Conservation (phyloP, 2,797 vertebrate genomes). For the Chiroxiphia lanceolata region DNA sequence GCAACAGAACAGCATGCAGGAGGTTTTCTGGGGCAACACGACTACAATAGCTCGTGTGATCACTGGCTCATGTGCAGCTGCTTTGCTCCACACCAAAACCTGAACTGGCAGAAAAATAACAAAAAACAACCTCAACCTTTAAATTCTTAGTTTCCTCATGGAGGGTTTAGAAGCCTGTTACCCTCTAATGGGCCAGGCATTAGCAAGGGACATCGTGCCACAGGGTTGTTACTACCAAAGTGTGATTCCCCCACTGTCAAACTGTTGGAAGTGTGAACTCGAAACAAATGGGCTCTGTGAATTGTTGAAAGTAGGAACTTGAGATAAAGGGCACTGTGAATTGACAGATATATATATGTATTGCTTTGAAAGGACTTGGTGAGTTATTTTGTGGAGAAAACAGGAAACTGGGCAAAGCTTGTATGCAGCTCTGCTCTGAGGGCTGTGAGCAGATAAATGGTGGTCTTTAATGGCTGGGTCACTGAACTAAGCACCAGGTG, state of each 20-base stretch:
- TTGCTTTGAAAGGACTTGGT: not conserved
- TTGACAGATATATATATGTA: rapidly evolving
- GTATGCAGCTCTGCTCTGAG: not conserved
- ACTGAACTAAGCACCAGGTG: not conserved
- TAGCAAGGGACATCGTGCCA: no score
- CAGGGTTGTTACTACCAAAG: not conserved
- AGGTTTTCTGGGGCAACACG: not conserved
- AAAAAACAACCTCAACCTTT: not conserved
- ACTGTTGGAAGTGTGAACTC: not conserved
- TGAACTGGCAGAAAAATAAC: not conserved
- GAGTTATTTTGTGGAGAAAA: not conserved
- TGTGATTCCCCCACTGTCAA: not conserved
- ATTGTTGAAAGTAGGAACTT: not conserved
- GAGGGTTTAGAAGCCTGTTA: not conserved
- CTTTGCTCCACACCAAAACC: not conserved
- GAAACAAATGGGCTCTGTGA: not conserved
- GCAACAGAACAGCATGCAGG: not conserved
- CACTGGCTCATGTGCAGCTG: not conserved
- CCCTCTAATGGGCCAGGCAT: not conserved
- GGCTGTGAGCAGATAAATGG: not conserved
- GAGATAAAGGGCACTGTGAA: not conserved
- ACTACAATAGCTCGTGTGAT: no score
- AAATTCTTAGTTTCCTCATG: not conserved
- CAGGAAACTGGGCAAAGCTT: not conserved
- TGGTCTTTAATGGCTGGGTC: not conserved